Evolutionary conservation across 2,113 vertebrate species (phyloP), one percentile per base, ranked within the genome.

Genomic region (Rhinolophus ferrumequinum): DNA sequence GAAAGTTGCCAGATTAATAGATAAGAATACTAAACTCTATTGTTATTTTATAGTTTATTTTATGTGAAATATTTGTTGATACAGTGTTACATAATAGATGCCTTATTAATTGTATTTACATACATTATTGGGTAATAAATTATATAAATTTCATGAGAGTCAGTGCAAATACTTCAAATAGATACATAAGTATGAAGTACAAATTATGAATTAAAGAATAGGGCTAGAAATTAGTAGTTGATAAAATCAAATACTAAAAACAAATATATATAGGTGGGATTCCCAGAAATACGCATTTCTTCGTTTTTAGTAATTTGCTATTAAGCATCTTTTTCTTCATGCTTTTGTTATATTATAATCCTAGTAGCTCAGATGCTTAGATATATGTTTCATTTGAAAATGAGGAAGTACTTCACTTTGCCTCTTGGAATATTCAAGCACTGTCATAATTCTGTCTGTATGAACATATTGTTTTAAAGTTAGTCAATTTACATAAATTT

Each of bases 231-330:
- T 67, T 80, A 30, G 8, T 26, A 88, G n/a, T 44, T 95, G 18
- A 60, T 92, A 72, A 67, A 84, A 73, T 33, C 79, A 84, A 94
- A 88, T 82, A 50, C 38, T 66, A n/a, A 88, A 79, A 62, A 62
- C n/a, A 93, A 89, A 83, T 56, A 76, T 6, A 60, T 64, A 13
- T 52, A 47, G 67, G 28, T 72, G 1, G 10, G 30, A 72, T 67
- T 60, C 15, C 14, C 84, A 8, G 33, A 4, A 8, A 4, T 35
- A 26, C 35, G 2, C 13, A 33, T 73, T 90, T 75, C 14, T 91
- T 50, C 8, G 5, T 3, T 70, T 50, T 90, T 77, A 66, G 58
- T 44, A 69, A 44, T 82, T 90, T 94, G 6, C 22, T 30, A 19
- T 30, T 76, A 88, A 64, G 16, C 9, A 81, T 76, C 16, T 35